Evolutionary conservation across 2,888 invertebrate genomes (phyloP).

Genomic region (Tenthredo livida): DNA sequence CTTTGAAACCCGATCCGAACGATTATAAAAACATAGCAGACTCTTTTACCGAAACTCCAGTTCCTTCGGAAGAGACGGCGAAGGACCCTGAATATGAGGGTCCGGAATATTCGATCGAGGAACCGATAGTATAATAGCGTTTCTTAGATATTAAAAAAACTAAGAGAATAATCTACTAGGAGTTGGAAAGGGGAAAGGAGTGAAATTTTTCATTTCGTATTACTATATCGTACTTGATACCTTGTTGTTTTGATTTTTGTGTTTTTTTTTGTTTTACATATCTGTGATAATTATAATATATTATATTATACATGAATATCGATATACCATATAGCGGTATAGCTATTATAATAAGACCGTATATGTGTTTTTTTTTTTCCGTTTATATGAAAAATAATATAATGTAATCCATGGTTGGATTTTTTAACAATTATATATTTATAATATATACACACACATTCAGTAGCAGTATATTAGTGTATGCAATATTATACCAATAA

Average conservation of each 20-base stretch:
- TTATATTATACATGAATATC: conserved; percentile 60
- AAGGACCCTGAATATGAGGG: background rate
- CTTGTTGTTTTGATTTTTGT: conserved; percentile 63
- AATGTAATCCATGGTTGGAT: background rate
- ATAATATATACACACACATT: no score
- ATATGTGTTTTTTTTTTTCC: background rate
- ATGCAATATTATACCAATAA: background rate
- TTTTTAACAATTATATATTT: no score
- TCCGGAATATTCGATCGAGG: background rate
- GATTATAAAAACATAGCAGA: background rate
- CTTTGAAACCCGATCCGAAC: conserved; percentile 41
- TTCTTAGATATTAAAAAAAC: background rate
- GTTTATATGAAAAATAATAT: background rate
- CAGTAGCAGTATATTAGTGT: background rate
- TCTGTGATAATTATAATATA: conserved; percentile 77
- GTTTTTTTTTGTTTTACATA: conserved; percentile 72
- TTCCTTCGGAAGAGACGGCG: background rate
- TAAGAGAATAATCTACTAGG: background rate
- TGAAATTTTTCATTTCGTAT: background rate
- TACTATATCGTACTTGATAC: conserved; percentile 58
- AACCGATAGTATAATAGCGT: background rate
- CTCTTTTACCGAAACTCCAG: background rate
- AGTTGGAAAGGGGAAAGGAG: background rate
- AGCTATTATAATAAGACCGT: background rate
- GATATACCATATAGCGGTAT: background rate